Percentiles rank a stretch among this genome's conserved stretches.
These are phyloP conservation scores for Scotopteryx bipunctaria DNA, from an alignment of 2,888 invertebrate species.

Conservation along the genomic window DNA sequence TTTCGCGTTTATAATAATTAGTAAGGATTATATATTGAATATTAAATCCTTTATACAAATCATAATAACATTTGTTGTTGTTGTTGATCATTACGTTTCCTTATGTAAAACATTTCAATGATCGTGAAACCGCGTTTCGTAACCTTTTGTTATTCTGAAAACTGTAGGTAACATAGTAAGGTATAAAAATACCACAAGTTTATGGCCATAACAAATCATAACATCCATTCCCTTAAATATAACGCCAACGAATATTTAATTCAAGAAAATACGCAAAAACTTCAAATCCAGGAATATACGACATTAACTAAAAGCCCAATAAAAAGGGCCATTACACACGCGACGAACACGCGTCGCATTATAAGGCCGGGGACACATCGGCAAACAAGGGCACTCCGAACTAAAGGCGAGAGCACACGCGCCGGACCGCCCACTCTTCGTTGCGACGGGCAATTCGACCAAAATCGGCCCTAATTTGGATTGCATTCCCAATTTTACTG, in stretches of 20 bases:
- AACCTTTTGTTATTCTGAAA: no score
- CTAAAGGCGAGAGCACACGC: conserved; percentile 52
- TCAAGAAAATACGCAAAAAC: conserved; percentile 1
- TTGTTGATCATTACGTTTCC: no score
- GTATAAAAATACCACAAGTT: no score
- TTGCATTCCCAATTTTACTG: conserved; percentile 1
- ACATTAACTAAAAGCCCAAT: conserved; percentile 55
- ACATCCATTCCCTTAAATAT: neutral
- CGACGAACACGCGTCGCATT: conserved; percentile 59
- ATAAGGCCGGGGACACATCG: conserved; percentile 45
- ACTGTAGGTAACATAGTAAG: no score
- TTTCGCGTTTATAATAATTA: no score
- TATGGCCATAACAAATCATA: neutral
- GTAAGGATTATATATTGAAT: no score
- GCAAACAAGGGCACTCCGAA: conserved; percentile 48
- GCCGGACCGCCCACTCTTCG: conserved; percentile 49
- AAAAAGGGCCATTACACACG: conserved; percentile 65
- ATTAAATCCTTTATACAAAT: no score
- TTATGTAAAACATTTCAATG: no score
- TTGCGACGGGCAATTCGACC: conserved; percentile 54
- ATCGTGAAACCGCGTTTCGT: no score
- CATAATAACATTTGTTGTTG: no score
- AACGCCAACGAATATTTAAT: neutral
- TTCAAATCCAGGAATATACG: conserved; percentile 27
- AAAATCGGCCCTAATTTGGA: conserved; percentile 43